Conservation (phyloP, 2,113 vertebrate genomes). For the Calyptomena viridis region DNA sequence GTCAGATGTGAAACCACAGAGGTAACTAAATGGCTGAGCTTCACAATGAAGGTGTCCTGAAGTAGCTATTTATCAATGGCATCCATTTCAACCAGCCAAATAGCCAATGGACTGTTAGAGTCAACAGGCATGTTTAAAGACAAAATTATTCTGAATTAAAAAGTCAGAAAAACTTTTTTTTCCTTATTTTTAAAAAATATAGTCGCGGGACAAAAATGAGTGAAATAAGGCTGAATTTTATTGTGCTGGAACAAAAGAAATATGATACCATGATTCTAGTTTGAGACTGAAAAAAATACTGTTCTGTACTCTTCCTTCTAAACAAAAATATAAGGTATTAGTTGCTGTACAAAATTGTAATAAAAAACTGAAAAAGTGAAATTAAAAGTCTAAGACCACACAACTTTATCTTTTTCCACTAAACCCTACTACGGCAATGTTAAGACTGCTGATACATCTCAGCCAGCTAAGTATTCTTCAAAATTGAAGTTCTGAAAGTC, state of each 20-base stretch:
- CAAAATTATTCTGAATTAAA: neutral
- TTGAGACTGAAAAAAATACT: neutral
- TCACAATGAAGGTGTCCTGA: neutral
- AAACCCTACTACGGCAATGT: neutral
- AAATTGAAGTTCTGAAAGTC: neutral
- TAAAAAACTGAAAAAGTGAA: neutral
- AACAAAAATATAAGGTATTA: neutral
- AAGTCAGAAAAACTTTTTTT: neutral
- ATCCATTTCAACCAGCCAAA: neutral
- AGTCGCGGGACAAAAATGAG: neutral
- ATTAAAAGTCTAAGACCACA: neutral
- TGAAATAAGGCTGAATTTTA: neutral
- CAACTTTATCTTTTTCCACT: neutral
- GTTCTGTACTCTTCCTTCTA: neutral
- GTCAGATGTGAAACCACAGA: constrained; percentile 30
- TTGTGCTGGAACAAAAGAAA: neutral
- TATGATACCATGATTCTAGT: neutral
- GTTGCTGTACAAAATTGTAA: neutral
- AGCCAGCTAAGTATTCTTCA: neutral
- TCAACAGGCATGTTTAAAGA: neutral
- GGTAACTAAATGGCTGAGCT: neutral
- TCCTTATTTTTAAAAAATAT: neutral
- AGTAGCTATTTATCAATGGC: neutral
- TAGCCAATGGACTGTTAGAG: neutral
- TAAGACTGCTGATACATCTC: neutral